Evolutionary conservation across 2,797 vertebrate species (phyloP).

Genomic region (Bucorvus abyssinicus): DNA sequence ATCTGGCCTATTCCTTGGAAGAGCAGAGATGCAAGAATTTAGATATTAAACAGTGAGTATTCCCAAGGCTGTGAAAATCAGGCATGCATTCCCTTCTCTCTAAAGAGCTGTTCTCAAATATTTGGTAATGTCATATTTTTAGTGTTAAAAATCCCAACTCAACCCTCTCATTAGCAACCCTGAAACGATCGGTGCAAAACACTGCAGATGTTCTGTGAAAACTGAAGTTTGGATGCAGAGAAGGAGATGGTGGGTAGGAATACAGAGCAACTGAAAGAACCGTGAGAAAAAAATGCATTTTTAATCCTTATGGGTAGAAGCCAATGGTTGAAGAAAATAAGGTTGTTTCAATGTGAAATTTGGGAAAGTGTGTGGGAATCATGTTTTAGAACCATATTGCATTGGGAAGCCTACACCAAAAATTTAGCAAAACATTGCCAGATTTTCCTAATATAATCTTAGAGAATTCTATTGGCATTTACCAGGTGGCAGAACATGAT

Average conservation of each 20-base stretch:
- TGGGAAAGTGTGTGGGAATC: slow-evolving; percentile 22
- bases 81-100: not conserved
- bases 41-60: not conserved
- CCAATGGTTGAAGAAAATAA: slow-evolving; percentile 18
- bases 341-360: slow-evolving; percentile 13
- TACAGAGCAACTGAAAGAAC: not conserved
- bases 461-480: slow-evolving; percentile 45
- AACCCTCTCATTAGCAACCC: slow-evolving; percentile 40
- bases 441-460: slow-evolving; percentile 17
- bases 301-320: slow-evolving; percentile 30
- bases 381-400: slow-evolving; percentile 32
- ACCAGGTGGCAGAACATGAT: slow-evolving; percentile 39
- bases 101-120: slow-evolving; percentile 52
- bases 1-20: not conserved
- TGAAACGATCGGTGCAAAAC: slow-evolving; percentile 4
- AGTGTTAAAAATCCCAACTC: slow-evolving; percentile 16
- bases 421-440: not conserved
- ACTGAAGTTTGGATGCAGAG: slow-evolving; percentile 18
- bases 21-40: not conserved
- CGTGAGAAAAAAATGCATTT: slow-evolving; percentile 22
- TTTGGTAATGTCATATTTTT: not conserved
- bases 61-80: not conserved
- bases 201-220: slow-evolving; percentile 65
- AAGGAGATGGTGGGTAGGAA: slow-evolving; percentile 31
- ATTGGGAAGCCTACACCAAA: not conserved